Conservation (phyloP, 2,113 vertebrate species). For the Ranitomeya variabilis region DNA sequence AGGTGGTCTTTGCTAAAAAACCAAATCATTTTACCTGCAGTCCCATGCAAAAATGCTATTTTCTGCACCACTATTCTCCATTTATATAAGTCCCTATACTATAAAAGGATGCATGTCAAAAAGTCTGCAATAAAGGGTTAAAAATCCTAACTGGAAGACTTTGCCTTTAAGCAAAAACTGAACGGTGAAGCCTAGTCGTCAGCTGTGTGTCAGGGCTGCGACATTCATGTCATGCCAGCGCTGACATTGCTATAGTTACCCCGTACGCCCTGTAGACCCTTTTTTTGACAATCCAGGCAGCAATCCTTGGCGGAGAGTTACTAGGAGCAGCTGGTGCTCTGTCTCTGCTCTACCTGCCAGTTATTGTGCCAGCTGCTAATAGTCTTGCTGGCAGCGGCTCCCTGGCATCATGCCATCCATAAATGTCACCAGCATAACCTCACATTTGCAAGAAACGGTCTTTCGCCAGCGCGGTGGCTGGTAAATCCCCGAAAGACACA, state of each 20-base stretch:
- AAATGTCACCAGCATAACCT: background rate
- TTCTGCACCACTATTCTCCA: no score
- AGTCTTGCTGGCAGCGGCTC: background rate
- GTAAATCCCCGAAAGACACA: background rate
- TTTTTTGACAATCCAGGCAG: background rate
- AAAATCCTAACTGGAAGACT: background rate
- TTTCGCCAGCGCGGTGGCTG: background rate
- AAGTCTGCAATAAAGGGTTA: background rate
- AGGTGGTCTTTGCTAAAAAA: no score
- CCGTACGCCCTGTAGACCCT: background rate
- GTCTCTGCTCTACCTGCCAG: background rate
- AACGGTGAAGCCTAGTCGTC: background rate
- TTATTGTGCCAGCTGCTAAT: background rate
- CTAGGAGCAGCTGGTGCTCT: background rate
- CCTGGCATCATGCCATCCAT: background rate
- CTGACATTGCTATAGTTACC: conserved; percentile 11
- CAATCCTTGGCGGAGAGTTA: background rate
- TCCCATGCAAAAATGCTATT: no score
- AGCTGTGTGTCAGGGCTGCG: background rate
- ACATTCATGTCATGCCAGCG: background rate
- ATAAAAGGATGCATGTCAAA: no score
- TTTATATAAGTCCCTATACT: no score
- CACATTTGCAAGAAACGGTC: background rate
- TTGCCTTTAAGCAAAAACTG: background rate
- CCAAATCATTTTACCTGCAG: no score